phyloP scores from a whole-genome alignment of 2,113 vertebrate species.

The Bos taurus region ARS-UCD2.0 NC_037356.1:11969001-11969500 shows the following conservation, averaged over 20 bases:
- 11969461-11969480: conserved; percentile 73
- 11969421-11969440: conserved; percentile 64
- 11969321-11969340: conserved; percentile 22
- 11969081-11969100: background rate
- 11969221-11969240: background rate
- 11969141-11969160: background rate
- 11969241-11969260: background rate
- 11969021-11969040: conserved; percentile 30
- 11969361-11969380: conserved; percentile 50
- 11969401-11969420: conserved; percentile 32
- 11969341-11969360: conserved; percentile 43
- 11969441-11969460: conserved; percentile 70
- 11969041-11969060: background rate
- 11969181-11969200: background rate
- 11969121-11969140: background rate
- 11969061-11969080: background rate
- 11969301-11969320: background rate
- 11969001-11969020: background rate
- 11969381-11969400: conserved; percentile 33
- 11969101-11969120: background rate
- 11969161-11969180: background rate
- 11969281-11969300: conserved; percentile 17
- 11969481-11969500: conserved; percentile 68
- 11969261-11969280: background rate
- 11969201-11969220: background rate